Percentiles rank a stretch among this genome's conserved stretches.
These are phyloP conservation scores for Capitella teleta DNA, from an alignment of 1,140 invertebrate genomes.

Conservation along the genomic window DNA sequence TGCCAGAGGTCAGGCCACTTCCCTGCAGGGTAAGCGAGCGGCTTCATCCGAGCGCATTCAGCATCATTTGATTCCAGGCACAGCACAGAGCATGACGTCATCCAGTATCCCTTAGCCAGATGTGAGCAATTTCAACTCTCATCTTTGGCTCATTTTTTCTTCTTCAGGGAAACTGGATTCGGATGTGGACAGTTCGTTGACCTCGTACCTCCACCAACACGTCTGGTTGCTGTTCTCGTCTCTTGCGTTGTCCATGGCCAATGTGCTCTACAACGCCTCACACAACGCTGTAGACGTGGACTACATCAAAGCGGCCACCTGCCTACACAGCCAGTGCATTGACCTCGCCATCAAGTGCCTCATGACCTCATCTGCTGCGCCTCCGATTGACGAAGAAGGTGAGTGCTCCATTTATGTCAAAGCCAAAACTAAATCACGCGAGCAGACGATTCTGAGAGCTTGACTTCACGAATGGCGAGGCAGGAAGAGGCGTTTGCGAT, in stretches of 20 bases:
- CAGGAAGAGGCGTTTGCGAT: conserved; percentile 34
- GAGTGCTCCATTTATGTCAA: too few relatives aligned
- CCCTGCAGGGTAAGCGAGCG: conserved; percentile 23
- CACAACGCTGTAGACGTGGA: conserved; percentile 3
- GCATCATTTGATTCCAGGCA: not conserved
- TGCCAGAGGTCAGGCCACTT: conserved; percentile 27
- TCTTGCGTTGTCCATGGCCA: conserved; percentile 27
- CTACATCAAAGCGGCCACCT: conserved; percentile 26
- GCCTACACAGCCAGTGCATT: conserved; percentile 30
- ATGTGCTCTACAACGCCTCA: conserved; percentile 6
- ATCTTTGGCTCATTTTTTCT: not conserved
- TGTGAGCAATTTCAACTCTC: conserved; percentile 1
- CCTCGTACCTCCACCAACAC: conserved; percentile 40
- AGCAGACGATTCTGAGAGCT: not conserved
- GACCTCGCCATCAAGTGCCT: conserved; percentile 27
- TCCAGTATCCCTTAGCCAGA: not conserved
- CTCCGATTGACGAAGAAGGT: too few relatives aligned
- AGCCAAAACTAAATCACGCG: not conserved
- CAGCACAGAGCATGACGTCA: not conserved
- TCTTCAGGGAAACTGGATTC: conserved; percentile 27
- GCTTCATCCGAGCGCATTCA: not conserved
- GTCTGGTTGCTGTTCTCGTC: conserved; percentile 36
- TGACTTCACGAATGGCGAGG: conserved; percentile 14
- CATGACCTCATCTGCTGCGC: too few relatives aligned
- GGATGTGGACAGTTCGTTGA: conserved; percentile 25